Conservation (phyloP, 2,113 vertebrate species). For the Sinocyclocheilus grahami region DNA sequence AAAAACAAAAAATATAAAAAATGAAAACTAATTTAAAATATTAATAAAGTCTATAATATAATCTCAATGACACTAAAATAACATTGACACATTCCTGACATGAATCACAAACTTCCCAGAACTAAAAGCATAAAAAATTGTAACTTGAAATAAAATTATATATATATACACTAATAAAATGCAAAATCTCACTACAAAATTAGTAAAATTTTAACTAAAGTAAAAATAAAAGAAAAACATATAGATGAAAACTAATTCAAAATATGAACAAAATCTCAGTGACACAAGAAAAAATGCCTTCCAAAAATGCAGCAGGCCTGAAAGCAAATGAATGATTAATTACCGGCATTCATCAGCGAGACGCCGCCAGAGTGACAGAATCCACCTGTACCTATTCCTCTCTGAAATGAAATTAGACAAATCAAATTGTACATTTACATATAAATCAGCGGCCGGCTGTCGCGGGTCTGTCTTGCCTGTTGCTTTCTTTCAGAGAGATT, state of each 20-base stretch:
- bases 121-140: no score
- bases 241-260: no score
- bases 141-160: no score
- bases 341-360: background rate
- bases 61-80: no score
- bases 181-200: background rate
- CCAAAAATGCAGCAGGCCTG: background rate
- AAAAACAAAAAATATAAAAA: no score
- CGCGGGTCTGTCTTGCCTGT: background rate
- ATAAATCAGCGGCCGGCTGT: constrained; percentile 2
- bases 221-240: no score
- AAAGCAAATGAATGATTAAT: background rate
- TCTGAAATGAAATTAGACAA: background rate
- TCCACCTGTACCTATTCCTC: background rate
- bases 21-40: no score
- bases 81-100: no score
- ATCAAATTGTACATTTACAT: constrained; percentile 40
- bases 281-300: background rate
- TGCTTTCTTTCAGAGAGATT: constrained; percentile 9
- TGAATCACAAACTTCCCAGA: no score
- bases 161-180: no score
- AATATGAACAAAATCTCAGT: background rate
- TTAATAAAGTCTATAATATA: no score
- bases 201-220: background rate
- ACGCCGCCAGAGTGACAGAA: background rate